phyloP scores from a whole-genome alignment of 2,113 vertebrate genomes.

The Tylochromis polylepis region DNA sequence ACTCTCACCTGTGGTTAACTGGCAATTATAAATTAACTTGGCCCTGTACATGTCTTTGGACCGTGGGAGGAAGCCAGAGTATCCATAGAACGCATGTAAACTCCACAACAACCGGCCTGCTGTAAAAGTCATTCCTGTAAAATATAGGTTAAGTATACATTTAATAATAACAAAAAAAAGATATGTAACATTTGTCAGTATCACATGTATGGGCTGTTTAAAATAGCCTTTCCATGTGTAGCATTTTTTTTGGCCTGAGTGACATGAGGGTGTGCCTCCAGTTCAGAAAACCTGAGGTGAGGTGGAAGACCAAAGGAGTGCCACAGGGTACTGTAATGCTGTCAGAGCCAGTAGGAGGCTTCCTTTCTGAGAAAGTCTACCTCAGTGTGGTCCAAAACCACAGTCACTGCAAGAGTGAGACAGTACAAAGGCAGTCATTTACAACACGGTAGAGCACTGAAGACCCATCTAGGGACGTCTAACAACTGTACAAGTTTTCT shows the following conservation, averaged over 20 bases:
- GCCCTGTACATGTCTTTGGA: neutral
- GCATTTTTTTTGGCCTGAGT: neutral
- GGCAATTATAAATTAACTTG: neutral
- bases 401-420: neutral
- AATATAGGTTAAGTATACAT: neutral
- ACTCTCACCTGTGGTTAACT: neutral
- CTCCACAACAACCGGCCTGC: fast-evolving
- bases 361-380: slow-evolving; percentile 23
- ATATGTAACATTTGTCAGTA: neutral
- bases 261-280: neutral
- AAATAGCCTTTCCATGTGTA: neutral
- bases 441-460: neutral
- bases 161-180: neutral
- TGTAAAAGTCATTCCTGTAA: neutral
- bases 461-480: neutral
- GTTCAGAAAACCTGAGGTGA: neutral
- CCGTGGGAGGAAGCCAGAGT: neutral
- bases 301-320: neutral
- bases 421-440: neutral
- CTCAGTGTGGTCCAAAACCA: neutral
- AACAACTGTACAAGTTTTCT: neutral
- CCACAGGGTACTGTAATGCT: neutral
- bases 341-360: slow-evolving; percentile 21
- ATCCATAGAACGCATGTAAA: neutral
- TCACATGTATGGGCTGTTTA: neutral